Conservation (phyloP, 1,140 invertebrate genomes). For the Trichonephila clavipes region DNA sequence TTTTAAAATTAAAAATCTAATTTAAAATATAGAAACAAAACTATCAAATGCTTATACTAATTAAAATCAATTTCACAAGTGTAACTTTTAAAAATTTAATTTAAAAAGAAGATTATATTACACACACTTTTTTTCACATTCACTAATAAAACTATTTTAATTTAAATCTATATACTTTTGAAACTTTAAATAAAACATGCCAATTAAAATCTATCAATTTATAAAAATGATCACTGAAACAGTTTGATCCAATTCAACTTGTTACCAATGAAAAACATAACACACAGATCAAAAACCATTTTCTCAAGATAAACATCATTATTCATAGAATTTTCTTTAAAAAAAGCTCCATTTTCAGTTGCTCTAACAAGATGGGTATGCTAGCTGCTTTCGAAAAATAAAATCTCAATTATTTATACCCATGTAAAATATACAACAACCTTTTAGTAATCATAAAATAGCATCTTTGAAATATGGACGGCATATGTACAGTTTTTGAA, state of each 20-base stretch:
- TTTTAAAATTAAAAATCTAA: too few relatives aligned
- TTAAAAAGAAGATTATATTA: too few relatives aligned
- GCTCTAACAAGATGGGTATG: neutral
- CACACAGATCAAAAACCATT: neutral
- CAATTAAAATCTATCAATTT: neutral
- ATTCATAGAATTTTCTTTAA: neutral
- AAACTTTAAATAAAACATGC: neutral
- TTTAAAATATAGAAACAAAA: too few relatives aligned
- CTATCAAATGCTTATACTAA: too few relatives aligned
- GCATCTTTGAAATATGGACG: constrained; percentile 1
- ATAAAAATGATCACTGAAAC: neutral
- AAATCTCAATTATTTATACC: neutral
- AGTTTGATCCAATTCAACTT: neutral
- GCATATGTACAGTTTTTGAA: neutral
- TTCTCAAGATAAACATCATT: neutral
- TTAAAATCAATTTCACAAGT: too few relatives aligned
- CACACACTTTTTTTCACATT: neutral
- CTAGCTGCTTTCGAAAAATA: constrained; percentile 5
- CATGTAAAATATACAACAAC: constrained; percentile 13
- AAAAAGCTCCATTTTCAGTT: neutral
- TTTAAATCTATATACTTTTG: neutral
- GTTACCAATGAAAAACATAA: neutral
- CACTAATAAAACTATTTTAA: neutral
- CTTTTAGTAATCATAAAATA: neutral
- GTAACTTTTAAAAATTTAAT: too few relatives aligned